phyloP scores from a whole-genome alignment of 2,797 vertebrate species.

The Netta rufina region DNA sequence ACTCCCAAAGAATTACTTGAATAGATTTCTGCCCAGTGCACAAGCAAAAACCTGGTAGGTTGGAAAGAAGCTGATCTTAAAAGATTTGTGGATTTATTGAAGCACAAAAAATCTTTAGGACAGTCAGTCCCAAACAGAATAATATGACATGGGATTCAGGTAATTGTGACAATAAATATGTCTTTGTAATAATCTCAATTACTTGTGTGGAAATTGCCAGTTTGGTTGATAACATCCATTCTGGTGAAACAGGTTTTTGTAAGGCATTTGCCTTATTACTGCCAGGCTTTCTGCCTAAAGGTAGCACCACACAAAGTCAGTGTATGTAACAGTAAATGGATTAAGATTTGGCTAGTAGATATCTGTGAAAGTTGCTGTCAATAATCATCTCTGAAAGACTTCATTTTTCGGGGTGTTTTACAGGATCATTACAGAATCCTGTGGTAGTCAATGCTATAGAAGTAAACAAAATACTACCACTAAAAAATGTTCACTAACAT shows the following conservation, averaged over 20 bases:
- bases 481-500: not conserved
- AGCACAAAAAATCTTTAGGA: not conserved
- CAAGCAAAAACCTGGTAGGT: not conserved
- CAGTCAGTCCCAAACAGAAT: not conserved
- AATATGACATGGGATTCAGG: not conserved
- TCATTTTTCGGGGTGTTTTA: not conserved
- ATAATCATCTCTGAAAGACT: not conserved
- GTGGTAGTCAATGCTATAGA: not conserved
- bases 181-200: not conserved
- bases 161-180: not conserved
- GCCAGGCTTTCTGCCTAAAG: not conserved
- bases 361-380: not conserved
- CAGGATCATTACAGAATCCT: not conserved
- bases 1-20: not conserved
- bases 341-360: not conserved
- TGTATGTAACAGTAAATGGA: not conserved
- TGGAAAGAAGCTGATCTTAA: not conserved
- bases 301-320: not conserved
- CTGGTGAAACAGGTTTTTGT: not conserved
- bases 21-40: not conserved
- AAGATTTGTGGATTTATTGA: not conserved
- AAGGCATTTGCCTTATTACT: not conserved
- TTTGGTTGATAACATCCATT: not conserved
- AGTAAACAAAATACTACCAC: not conserved
- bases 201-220: not conserved